Evolutionary conservation across 2,113 vertebrate genomes (phyloP).

Genomic region (Jaculus jaculus): DNA sequence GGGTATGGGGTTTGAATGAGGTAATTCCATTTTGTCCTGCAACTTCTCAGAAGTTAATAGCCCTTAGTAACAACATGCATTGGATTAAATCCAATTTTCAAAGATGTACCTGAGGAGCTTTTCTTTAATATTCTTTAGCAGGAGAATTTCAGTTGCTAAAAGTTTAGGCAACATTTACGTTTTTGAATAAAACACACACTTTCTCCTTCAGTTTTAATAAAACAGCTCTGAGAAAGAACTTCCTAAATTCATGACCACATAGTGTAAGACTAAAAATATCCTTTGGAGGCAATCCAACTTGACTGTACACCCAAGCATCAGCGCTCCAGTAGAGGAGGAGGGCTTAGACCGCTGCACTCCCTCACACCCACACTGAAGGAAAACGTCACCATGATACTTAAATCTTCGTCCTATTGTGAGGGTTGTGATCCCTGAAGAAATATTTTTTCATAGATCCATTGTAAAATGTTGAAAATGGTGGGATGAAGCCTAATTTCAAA

Average conservation of each 20-base stretch:
- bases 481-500: too few relatives aligned
- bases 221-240: background rate
- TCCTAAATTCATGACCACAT: background rate
- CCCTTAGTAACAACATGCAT: background rate
- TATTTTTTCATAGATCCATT: background rate
- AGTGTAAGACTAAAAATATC: background rate
- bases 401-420: background rate
- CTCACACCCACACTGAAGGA: background rate
- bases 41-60: background rate
- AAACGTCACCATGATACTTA: background rate
- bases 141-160: constrained; percentile 4
- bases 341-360: too few relatives aligned
- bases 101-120: background rate
- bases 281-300: background rate
- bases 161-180: background rate
- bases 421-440: background rate
- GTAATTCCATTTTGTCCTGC: background rate
- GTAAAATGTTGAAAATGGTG: background rate
- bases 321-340: too few relatives aligned
- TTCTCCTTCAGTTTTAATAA: constrained; percentile 3
- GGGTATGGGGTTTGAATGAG: background rate
- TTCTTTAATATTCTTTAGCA: background rate
- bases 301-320: background rate
- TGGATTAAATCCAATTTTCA: constrained; percentile 17
- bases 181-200: background rate